A percentile compares a stretch with the other conserved stretches of the same genome.
Conservation (phyloP, 2,113 vertebrate species). For the Paedocypris sp. region DNA sequence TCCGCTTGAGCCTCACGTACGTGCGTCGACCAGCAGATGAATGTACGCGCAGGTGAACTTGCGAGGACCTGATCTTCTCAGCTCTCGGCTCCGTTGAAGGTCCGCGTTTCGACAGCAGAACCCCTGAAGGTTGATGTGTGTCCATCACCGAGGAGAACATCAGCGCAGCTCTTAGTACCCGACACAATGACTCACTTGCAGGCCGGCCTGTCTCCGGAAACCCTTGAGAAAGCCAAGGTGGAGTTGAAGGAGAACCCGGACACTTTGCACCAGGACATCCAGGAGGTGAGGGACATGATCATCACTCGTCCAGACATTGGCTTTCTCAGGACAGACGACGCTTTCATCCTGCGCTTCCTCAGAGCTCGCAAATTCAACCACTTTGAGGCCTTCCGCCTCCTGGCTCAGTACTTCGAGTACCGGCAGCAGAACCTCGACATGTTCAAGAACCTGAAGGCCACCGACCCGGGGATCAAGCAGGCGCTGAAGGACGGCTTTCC, state of each 20-base stretch:
- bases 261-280: constrained; percentile 95
- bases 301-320: constrained; percentile 97
- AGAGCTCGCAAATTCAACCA: constrained; percentile 96
- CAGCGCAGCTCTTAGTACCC: too few species aligned
- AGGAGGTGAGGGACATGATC: constrained; percentile 98
- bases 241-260: constrained; percentile 96
- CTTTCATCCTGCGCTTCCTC: constrained; percentile 92
- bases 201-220: constrained; percentile 93
- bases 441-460: constrained; percentile 99
- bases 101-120: too few species aligned
- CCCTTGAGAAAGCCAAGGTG: constrained; percentile 93
- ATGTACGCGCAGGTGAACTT: constrained; percentile 23
- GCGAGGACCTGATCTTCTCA: constrained; percentile 2
- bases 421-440: constrained; percentile 97
- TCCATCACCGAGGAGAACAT: too few species aligned
- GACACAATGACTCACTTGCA: constrained; percentile 97
- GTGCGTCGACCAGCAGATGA: constrained; percentile 19
- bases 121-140: too few species aligned
- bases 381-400: constrained; percentile 90
- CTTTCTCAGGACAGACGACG: constrained; percentile 94
- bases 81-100: too few species aligned
- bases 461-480: constrained; percentile 95
- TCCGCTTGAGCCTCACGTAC: constrained; percentile 14
- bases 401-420: constrained; percentile 97
- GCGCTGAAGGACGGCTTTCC: constrained; percentile 96